Evolutionary conservation across 2,797 vertebrate genomes (phyloP).

Genomic region (Arrhamphus sclerolepis): DNA sequence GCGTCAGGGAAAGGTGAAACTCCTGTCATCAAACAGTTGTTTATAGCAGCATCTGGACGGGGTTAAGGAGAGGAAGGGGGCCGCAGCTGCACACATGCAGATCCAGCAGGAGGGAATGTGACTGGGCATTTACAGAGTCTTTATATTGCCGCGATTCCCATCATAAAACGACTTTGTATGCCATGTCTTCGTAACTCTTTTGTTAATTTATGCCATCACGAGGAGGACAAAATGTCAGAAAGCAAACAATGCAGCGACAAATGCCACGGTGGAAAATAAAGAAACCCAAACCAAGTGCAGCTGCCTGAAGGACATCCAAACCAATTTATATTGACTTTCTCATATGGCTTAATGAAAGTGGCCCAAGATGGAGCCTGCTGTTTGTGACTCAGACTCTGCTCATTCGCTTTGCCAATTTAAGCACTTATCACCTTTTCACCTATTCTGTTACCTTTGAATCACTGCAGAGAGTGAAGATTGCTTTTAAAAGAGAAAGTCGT

Average conservation of each 20-base stretch:
- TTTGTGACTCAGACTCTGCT: slow-evolving; percentile 62
- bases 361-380: slow-evolving; percentile 53
- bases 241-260: not conserved
- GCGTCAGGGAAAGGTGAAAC: no score
- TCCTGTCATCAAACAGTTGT: no score
- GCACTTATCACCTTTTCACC: slow-evolving; percentile 44
- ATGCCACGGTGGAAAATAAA: slow-evolving; percentile 8
- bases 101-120: not conserved
- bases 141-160: not conserved
- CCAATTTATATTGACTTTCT: slow-evolving; percentile 57
- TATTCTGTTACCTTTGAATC: slow-evolving; percentile 32
- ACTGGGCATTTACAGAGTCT: not conserved
- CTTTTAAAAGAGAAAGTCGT: not conserved
- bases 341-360: slow-evolving; percentile 46
- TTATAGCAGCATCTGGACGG: slow-evolving; percentile 3
- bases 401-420: slow-evolving; percentile 46
- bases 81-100: slow-evolving; percentile 12
- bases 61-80: slow-evolving; percentile 1
- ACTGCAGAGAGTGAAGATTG: slow-evolving; percentile 3
- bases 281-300: slow-evolving; percentile 9
- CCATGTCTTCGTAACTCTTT: no score
- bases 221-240: slow-evolving; percentile 6
- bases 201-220: slow-evolving; percentile 2
- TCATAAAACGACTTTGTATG: not conserved
- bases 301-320: slow-evolving; percentile 25